A percentile compares a stretch with the other conserved stretches of the same genome.
Evolutionary conservation across 2,797 vertebrate genomes (phyloP).

Genomic region (Pygocentrus nattereri): DNA sequence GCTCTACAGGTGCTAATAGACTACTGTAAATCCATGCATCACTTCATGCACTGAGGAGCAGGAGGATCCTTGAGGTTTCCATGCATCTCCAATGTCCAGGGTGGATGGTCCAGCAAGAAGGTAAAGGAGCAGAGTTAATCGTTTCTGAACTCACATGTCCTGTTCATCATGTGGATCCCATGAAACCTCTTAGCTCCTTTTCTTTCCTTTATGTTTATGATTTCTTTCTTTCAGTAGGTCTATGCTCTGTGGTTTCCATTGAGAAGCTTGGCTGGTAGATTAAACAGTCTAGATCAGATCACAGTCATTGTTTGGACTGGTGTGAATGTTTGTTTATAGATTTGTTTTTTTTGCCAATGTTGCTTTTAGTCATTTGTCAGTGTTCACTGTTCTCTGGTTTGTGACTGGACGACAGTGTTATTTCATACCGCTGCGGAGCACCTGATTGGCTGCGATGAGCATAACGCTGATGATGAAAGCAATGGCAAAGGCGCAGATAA

Average conservation of each 20-base stretch:
- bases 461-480: conserved; percentile 99
- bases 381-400: conserved; percentile 54
- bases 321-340: conserved; percentile 7
- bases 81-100: conserved; percentile 48
- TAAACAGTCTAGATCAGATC: conserved; percentile 27
- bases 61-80: conserved; percentile 58
- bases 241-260: conserved; percentile 8
- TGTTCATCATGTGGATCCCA: conserved; percentile 3
- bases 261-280: not conserved
- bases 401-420: conserved; percentile 67
- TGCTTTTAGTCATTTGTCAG: conserved; percentile 59
- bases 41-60: conserved; percentile 81
- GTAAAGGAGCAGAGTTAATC: not conserved
- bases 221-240: conserved; percentile 30
- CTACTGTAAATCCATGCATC: conserved; percentile 80
- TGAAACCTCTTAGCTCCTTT: not conserved
- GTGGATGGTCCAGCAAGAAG: conserved; percentile 14
- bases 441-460: conserved; percentile 98
- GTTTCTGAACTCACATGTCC: conserved; percentile 16
- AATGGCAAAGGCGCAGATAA: conserved; percentile 97
- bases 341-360: conserved; percentile 27
- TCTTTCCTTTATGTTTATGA: conserved; percentile 41
- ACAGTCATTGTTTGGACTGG: not conserved
- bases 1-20: conserved; percentile 73
- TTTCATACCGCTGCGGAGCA: conserved; percentile 97